Conservation (phyloP, 2,113 vertebrate species). For the Archilochus colubris region DNA sequence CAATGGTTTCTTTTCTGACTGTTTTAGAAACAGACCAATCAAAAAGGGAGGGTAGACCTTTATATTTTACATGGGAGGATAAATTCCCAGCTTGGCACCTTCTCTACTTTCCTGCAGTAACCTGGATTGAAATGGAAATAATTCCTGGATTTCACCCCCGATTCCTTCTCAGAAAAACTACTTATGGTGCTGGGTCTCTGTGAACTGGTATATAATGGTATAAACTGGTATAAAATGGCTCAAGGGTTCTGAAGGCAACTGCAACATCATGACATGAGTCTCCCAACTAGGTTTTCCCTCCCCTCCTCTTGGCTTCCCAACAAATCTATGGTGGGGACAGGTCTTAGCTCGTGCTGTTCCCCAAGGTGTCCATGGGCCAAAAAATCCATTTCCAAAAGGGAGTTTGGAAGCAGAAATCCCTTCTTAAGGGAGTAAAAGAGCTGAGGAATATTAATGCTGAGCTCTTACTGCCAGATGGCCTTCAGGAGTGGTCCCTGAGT, state of each 20-base stretch:
- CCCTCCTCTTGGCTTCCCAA: neutral
- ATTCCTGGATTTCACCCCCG: neutral
- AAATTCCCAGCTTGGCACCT: neutral
- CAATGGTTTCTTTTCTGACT: neutral
- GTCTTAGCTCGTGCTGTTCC: neutral
- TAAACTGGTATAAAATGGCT: neutral
- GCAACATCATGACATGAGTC: neutral
- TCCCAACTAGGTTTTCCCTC: neutral
- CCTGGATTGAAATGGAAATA: neutral
- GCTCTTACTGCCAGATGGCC: neutral
- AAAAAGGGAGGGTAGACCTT: neutral
- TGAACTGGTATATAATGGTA: neutral
- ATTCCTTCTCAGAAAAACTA: neutral
- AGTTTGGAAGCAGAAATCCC: neutral
- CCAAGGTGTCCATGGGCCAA: neutral
- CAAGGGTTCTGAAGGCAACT: neutral
- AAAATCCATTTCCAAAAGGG: neutral
- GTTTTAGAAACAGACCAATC: neutral
- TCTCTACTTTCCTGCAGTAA: neutral
- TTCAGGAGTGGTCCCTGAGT: rapidly evolving
- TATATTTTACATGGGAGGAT: neutral
- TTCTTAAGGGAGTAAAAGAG: neutral
- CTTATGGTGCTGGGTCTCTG: neutral
- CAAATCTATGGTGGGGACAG: neutral
- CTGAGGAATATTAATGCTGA: neutral